These are phyloP conservation scores for Tetanocera ferruginea DNA, from an alignment of 2,888 invertebrate genomes.

Conservation along the genomic window DNA sequence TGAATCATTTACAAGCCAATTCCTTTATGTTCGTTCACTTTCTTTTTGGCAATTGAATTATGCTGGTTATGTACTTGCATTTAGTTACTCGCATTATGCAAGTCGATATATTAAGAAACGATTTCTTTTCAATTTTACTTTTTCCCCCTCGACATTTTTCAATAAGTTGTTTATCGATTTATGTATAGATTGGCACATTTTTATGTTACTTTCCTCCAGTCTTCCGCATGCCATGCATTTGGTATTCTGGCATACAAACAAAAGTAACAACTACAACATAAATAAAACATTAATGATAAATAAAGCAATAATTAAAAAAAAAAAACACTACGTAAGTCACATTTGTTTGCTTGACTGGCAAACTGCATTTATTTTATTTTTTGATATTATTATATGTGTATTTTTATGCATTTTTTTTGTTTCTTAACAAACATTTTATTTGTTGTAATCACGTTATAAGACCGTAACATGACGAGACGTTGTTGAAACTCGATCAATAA, in stretches of 20 bases:
- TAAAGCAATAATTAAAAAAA: background rate
- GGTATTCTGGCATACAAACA: background rate
- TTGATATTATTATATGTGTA: background rate
- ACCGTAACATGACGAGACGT: slow-evolving; percentile 21
- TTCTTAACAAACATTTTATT: background rate
- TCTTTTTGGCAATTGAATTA: background rate
- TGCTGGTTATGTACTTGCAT: background rate
- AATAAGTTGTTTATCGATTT: background rate
- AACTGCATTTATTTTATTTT: background rate
- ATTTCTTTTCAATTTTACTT: background rate
- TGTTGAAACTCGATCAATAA: background rate
- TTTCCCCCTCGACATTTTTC: background rate
- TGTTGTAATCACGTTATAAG: background rate
- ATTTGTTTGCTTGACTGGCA: slow-evolving; percentile 5
- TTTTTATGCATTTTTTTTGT: background rate
- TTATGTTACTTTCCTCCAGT: background rate
- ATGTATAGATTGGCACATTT: background rate
- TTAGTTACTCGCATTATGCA: background rate
- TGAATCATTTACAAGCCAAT: no score
- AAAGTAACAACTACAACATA: slow-evolving; percentile 3
- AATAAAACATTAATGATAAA: background rate
- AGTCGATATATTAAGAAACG: background rate
- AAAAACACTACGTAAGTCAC: background rate
- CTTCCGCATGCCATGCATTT: slow-evolving; percentile 25
- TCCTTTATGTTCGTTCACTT: background rate